Evolutionary conservation across 2,113 vertebrate genomes (phyloP).

Genomic region (Apus apus): DNA sequence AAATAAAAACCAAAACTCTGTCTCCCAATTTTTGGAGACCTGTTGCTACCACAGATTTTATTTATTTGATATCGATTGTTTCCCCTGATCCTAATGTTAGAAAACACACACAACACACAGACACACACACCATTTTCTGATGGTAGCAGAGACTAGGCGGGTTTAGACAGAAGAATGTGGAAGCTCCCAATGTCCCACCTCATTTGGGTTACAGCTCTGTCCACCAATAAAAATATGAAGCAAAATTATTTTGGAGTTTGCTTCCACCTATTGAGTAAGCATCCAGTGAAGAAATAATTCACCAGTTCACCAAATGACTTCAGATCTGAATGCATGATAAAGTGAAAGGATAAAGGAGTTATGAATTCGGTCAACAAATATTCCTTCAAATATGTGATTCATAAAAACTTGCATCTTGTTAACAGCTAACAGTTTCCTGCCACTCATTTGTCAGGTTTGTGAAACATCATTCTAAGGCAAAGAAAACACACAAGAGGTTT

Average conservation of each 20-base stretch:
- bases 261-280: background rate
- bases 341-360: background rate
- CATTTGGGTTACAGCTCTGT: background rate
- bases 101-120: rapidly evolving
- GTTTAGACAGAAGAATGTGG: background rate
- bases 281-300: slow-evolving; percentile 6
- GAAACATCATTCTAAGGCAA: slow-evolving; percentile 5
- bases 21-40: background rate
- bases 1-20: background rate
- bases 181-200: background rate
- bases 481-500: background rate
- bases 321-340: background rate
- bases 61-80: background rate
- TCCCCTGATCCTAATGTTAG: background rate
- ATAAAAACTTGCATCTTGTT: background rate
- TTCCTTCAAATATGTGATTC: background rate
- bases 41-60: background rate
- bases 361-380: background rate
- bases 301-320: background rate
- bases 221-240: background rate
- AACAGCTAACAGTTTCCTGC: background rate
- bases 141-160: background rate
- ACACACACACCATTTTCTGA: background rate
- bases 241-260: background rate
- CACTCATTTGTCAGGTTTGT: background rate